Percentiles rank a stretch among this genome's conserved stretches.
Conservation (phyloP, 1,140 invertebrate species). For the Hyphantria cunea region DNA sequence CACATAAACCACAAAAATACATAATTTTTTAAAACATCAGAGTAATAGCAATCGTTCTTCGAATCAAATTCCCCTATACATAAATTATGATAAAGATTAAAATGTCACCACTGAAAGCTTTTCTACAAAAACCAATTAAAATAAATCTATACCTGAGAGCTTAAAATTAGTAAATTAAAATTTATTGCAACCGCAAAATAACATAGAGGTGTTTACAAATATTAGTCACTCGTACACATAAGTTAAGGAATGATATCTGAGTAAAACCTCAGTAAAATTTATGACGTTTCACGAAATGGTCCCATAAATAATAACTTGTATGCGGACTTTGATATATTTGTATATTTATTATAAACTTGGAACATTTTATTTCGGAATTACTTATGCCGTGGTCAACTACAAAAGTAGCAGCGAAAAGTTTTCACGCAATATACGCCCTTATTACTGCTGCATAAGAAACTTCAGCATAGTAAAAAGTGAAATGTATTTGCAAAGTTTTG, state of each 20-base stretch:
- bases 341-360: constrained; percentile 26
- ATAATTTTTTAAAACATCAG: neutral
- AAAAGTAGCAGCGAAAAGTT: constrained; percentile 2
- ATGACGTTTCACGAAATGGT: constrained; percentile 24
- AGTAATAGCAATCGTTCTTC: constrained; percentile 10
- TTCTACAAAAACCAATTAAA: constrained; percentile 35
- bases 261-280: constrained; percentile 38
- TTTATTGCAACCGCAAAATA: constrained; percentile 39
- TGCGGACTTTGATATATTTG: constrained; percentile 33
- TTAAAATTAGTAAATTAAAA: constrained; percentile 33
- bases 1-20: neutral
- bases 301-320: constrained; percentile 40
- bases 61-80: constrained; percentile 20
- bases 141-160: constrained; percentile 6
- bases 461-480: neutral
- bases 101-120: constrained; percentile 23
- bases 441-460: neutral
- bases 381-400: constrained; percentile 24
- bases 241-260: constrained; percentile 19
- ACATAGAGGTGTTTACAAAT: constrained; percentile 31
- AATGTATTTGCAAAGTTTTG: neutral
- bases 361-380: constrained; percentile 37
- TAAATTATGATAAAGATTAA: constrained; percentile 29
- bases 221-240: constrained; percentile 43
- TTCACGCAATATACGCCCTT: constrained; percentile 2